Conservation (phyloP, 2,797 vertebrate genomes). For the Platalea minor region DNA sequence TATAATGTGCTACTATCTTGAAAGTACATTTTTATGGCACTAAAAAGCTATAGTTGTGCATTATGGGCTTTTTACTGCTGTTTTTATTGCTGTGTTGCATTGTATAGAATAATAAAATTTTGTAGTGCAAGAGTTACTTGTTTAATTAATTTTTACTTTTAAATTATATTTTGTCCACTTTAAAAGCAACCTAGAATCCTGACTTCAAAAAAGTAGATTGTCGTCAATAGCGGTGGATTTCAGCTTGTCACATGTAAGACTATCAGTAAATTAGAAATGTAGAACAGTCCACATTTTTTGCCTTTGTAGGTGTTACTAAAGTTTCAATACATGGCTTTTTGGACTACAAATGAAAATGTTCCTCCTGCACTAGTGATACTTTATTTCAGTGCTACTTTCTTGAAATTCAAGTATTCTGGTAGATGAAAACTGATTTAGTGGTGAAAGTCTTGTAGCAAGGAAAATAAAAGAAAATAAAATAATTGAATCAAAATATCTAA, state of each 20-base stretch:
- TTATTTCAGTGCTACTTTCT: not conserved
- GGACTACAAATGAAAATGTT: not conserved
- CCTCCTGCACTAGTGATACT: not conserved
- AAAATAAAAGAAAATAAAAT: not conserved
- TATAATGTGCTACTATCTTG: slow-evolving; percentile 63
- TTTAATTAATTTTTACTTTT: slow-evolving; percentile 66
- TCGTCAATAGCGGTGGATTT: not conserved
- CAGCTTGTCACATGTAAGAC: not conserved
- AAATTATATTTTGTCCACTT: slow-evolving; percentile 9
- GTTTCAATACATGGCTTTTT: not conserved
- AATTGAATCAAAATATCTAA: not conserved
- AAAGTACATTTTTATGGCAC: slow-evolving; percentile 69
- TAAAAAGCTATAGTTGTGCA: slow-evolving; percentile 65
- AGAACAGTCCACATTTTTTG: not conserved
- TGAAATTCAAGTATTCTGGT: not conserved
- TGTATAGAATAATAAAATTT: slow-evolving; percentile 52
- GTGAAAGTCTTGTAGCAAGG: not conserved
- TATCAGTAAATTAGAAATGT: not conserved
- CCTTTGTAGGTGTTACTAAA: not conserved
- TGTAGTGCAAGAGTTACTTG: not conserved
- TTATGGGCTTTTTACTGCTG: slow-evolving; percentile 58
- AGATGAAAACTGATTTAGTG: not conserved
- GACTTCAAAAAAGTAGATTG: not conserved
- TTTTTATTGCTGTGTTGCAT: slow-evolving; percentile 55
- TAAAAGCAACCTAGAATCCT: not conserved